phyloP scores from a whole-genome alignment of 2,888 invertebrate species.

The Heliconius sara region DNA sequence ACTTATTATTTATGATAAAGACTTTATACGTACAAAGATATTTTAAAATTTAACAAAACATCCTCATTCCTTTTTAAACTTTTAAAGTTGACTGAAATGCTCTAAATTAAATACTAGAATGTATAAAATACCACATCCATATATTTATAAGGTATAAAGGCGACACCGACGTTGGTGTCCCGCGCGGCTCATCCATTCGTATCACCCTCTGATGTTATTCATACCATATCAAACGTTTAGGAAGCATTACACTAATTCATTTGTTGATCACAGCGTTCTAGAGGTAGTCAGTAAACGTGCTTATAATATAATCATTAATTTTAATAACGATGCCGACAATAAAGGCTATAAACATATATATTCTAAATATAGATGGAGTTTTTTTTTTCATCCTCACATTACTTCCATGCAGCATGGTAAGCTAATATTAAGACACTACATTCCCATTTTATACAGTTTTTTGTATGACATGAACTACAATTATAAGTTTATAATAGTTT shows the following conservation, averaged over 20 bases:
- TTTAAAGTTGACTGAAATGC: neutral
- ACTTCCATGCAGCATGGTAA: too few relatives aligned
- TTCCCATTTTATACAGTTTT: too few relatives aligned
- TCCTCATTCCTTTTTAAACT: neutral
- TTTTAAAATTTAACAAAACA: neutral
- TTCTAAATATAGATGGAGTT: too few relatives aligned
- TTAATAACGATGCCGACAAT: neutral
- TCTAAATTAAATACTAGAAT: neutral
- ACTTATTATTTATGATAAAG: neutral
- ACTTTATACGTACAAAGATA: neutral
- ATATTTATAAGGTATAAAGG: constrained; percentile 41
- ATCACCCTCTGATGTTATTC: constrained; percentile 78
- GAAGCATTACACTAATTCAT: constrained; percentile 68
- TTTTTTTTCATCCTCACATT: too few relatives aligned
- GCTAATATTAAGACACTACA: too few relatives aligned
- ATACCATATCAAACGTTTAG: constrained; percentile 78
- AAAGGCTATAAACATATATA: too few relatives aligned
- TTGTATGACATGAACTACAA: too few relatives aligned
- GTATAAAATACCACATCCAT: constrained; percentile 62
- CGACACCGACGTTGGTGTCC: constrained; percentile 44
- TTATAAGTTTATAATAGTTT: too few relatives aligned
- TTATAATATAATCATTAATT: neutral
- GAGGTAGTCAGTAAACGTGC: neutral
- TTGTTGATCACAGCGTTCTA: constrained; percentile 49
- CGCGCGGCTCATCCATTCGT: constrained; percentile 70